These are phyloP conservation scores for Alethe castanea DNA, from an alignment of 2,113 vertebrate genomes.

Conservation along the genomic window DNA sequence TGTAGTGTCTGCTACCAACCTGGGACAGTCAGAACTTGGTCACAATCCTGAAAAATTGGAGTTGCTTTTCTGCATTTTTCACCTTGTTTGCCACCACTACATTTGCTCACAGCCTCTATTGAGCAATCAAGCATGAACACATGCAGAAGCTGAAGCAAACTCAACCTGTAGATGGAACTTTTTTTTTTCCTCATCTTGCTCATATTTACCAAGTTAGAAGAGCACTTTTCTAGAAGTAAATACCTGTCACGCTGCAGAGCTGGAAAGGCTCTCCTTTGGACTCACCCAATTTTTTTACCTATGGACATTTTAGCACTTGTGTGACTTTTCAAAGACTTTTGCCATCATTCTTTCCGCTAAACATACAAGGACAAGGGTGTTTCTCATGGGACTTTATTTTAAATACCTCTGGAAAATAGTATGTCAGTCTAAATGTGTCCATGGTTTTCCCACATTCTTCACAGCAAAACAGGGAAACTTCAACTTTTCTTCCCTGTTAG, in stretches of 20 bases:
- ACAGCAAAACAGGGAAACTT: not conserved
- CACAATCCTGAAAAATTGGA: not conserved
- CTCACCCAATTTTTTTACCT: not conserved
- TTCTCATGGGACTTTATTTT: conserved; percentile 8
- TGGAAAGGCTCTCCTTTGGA: not conserved
- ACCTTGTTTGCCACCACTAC: not conserved
- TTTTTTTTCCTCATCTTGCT: not conserved
- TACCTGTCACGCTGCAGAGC: not conserved
- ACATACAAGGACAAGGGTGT: not conserved
- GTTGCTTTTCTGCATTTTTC: not conserved
- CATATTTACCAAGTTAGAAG: not conserved
- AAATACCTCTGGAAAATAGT: conserved; percentile 1
- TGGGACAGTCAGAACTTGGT: not conserved
- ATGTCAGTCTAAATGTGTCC: not conserved
- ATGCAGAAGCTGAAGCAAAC: not conserved
- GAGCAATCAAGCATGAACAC: not conserved
- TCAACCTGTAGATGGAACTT: not conserved
- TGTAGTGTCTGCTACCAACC: not conserved
- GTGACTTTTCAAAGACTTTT: not conserved
- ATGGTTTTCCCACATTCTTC: conserved; percentile 24
- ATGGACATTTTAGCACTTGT: not conserved
- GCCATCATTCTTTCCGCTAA: not conserved
- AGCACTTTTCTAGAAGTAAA: not conserved
- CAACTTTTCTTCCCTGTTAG: not conserved
- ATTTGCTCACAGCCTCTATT: not conserved